Evolutionary conservation across 2,113 vertebrate genomes (phyloP).

Genomic region (Harpagus bidentatus): DNA sequence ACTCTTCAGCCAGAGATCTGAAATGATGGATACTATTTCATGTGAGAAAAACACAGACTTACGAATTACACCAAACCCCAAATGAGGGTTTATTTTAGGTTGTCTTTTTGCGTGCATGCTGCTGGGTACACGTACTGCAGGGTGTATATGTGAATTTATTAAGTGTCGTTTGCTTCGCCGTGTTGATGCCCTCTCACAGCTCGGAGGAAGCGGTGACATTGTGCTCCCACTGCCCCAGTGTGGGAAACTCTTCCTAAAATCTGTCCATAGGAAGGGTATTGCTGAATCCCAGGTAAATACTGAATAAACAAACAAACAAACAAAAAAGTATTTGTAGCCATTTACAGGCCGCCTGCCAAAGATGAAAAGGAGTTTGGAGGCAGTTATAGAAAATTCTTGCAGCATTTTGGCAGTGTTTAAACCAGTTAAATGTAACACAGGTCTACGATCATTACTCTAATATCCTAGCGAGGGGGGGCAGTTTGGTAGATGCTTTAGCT

Average conservation of each 20-base stretch:
- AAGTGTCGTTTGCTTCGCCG: background rate
- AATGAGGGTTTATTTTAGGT: background rate
- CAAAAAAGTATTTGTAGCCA: accelerated
- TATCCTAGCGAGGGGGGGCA: no score
- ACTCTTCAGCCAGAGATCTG: background rate
- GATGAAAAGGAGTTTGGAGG: background rate
- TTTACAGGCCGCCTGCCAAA: background rate
- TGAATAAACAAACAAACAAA: background rate
- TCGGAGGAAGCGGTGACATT: background rate
- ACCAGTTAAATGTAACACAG: background rate
- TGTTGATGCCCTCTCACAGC: background rate
- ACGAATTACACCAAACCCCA: background rate
- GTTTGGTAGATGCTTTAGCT: background rate
- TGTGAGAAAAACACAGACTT: background rate
- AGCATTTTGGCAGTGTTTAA: background rate
- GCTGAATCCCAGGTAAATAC: background rate
- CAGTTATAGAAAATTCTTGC: background rate
- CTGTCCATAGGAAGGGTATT: background rate
- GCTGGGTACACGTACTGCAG: background rate
- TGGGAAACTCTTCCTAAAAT: background rate
- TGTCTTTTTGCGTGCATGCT: background rate
- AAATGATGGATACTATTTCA: background rate
- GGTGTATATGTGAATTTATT: background rate
- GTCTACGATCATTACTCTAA: background rate
- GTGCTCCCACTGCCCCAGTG: background rate